A percentile compares a stretch with the other conserved stretches of the same genome.
phyloP scores from a whole-genome alignment of 2,797 vertebrate genomes.

The Halcyon leucocephala region DNA sequence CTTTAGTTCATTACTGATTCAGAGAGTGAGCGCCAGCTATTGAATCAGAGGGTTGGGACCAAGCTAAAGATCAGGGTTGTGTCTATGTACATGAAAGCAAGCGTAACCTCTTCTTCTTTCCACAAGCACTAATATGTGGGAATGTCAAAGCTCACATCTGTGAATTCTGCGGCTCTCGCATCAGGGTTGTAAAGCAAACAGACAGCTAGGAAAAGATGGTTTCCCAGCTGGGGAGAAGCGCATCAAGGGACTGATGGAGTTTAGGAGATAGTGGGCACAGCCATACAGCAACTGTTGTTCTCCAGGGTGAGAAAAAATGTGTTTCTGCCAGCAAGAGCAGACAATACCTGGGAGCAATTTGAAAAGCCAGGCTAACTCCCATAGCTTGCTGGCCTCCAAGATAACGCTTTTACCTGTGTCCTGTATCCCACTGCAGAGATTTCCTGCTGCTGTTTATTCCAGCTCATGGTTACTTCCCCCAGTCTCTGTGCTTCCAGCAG shows the following conservation, averaged over 20 bases:
- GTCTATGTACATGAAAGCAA: background rate
- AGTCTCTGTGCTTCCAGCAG: background rate
- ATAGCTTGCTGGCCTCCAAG: conserved; percentile 4
- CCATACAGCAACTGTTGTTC: background rate
- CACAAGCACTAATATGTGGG: background rate
- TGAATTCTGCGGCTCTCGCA: background rate
- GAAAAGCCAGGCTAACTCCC: background rate
- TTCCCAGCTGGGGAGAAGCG: background rate
- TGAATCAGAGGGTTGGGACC: conserved; percentile 15
- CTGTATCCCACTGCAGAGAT: background rate
- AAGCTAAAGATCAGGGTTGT: background rate
- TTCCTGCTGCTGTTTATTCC: background rate
- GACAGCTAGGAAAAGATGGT: background rate
- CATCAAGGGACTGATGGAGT: background rate
- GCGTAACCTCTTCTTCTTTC: background rate
- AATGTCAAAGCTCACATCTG: background rate
- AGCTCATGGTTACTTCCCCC: background rate
- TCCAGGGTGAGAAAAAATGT: background rate
- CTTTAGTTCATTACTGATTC: conserved; percentile 18
- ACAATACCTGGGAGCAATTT: background rate
- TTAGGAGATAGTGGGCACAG: background rate
- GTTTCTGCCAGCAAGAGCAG: background rate
- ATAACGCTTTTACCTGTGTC: background rate
- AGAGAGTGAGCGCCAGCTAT: background rate
- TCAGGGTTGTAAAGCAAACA: background rate